These are phyloP conservation scores for Forbesichthys papilliferus DNA, from an alignment of 2,113 vertebrate species.

Conservation along the genomic window DNA sequence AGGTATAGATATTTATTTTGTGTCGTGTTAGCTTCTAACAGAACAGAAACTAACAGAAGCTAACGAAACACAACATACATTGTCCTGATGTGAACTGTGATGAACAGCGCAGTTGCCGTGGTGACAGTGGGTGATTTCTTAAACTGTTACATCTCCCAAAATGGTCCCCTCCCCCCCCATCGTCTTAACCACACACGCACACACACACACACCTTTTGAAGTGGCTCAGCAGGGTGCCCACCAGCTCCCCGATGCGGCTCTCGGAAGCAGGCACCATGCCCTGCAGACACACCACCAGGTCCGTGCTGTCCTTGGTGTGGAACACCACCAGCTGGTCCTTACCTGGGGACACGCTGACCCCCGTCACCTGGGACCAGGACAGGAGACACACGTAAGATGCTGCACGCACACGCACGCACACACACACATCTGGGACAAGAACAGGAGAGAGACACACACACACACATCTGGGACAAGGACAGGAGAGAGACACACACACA, in stretches of 20 bases:
- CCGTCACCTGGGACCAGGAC: conserved; percentile 81
- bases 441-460: conserved; percentile 5
- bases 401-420: conserved; percentile 8
- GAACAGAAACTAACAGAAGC: too few species aligned
- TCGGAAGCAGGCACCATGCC: conserved; percentile 83
- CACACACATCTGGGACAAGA: conserved; percentile 65
- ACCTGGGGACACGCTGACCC: conserved; percentile 92
- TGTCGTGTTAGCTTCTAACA: too few species aligned
- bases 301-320: conserved; percentile 94
- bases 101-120: too few species aligned
- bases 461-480: not conserved
- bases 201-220: conserved; percentile 87
- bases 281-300: conserved; percentile 93
- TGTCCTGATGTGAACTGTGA: too few species aligned
- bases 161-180: too few species aligned
- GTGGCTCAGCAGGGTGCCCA: conserved; percentile 90
- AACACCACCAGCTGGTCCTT: conserved; percentile 98
- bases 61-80: too few species aligned
- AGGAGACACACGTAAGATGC: not conserved
- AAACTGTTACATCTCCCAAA: too few species aligned
- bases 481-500: not conserved
- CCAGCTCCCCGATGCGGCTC: conserved; percentile 92
- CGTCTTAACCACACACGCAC: not conserved
- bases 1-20: too few species aligned
- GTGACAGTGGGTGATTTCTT: too few species aligned